These are phyloP conservation scores for Hippasteria phrygiana DNA, from an alignment of 53 echinoderm and acorn worm species.

Conservation along the genomic window DNA sequence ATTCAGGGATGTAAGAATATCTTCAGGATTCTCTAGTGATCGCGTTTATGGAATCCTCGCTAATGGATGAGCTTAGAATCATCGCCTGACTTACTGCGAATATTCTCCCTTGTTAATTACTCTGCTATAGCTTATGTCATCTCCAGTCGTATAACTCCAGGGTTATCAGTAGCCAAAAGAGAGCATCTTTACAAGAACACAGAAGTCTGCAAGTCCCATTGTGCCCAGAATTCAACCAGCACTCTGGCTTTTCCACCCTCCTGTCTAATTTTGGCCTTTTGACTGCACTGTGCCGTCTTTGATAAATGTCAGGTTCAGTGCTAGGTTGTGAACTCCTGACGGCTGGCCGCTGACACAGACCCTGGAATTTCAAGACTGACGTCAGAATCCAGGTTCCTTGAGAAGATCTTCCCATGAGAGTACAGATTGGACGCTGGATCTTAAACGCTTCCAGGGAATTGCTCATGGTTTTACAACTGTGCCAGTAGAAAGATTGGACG, in stretches of 20 bases:
- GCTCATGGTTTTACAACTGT: neutral
- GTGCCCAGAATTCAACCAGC: neutral
- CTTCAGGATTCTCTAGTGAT: neutral
- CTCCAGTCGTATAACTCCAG: neutral
- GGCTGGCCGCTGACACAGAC: neutral
- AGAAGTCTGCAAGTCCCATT: neutral
- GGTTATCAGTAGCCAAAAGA: neutral
- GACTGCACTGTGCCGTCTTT: conserved; percentile 13
- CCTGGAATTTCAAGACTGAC: conserved; percentile 42
- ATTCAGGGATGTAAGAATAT: neutral
- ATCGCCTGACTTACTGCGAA: neutral
- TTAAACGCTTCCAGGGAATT: neutral
- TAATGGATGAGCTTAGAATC: conserved; percentile 39
- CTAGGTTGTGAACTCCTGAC: neutral
- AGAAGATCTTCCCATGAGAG: neutral
- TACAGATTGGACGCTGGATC: neutral
- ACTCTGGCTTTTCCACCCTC: neutral
- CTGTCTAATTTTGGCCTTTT: conserved; percentile 17
- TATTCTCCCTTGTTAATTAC: conserved; percentile 8
- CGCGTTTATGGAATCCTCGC: conserved; percentile 1
- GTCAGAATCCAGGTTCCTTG: conserved; percentile 17
- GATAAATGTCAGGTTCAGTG: conserved; percentile 50
- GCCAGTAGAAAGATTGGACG: neutral
- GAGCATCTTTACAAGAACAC: neutral
- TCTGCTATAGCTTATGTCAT: neutral